Evolutionary conservation across 2,113 vertebrate genomes (phyloP).

Genomic region (Anseranas semipalmata): DNA sequence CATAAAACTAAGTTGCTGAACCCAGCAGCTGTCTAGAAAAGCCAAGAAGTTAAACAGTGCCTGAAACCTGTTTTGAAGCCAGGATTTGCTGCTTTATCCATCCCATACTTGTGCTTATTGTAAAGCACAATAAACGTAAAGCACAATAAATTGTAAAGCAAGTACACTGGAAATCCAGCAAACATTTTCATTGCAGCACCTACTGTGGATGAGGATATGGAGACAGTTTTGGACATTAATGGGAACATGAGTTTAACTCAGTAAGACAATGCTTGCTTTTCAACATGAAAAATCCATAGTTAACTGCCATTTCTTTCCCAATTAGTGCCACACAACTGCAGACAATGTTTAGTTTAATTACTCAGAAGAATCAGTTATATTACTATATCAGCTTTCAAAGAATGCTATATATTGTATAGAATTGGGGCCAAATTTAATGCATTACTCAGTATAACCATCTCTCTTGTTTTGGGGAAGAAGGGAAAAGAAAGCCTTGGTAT

Average conservation of each 20-base stretch:
- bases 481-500: not conserved
- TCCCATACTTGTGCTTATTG: conserved; percentile 16
- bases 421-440: not conserved
- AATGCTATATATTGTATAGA: not conserved
- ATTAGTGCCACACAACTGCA: not conserved
- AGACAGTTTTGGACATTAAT: conserved; percentile 23
- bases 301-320: not conserved
- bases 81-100: conserved; percentile 7
- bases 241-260: not conserved
- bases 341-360: not conserved
- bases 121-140: no score
- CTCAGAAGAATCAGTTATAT: not conserved
- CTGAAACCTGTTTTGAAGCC: not conserved
- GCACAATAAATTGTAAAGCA: not conserved
- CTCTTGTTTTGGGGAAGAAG: not conserved
- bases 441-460: not conserved
- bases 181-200: not conserved
- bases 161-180: conserved; percentile 26
- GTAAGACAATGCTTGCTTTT: conserved; percentile 6
- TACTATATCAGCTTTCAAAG: not conserved
- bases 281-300: not conserved
- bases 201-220: not conserved
- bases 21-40: not conserved
- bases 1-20: not conserved
- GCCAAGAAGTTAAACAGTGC: not conserved